phyloP scores from a whole-genome alignment of 92 coral and sea anemone genomes.

The Umimayanthus kanabou region DNA sequence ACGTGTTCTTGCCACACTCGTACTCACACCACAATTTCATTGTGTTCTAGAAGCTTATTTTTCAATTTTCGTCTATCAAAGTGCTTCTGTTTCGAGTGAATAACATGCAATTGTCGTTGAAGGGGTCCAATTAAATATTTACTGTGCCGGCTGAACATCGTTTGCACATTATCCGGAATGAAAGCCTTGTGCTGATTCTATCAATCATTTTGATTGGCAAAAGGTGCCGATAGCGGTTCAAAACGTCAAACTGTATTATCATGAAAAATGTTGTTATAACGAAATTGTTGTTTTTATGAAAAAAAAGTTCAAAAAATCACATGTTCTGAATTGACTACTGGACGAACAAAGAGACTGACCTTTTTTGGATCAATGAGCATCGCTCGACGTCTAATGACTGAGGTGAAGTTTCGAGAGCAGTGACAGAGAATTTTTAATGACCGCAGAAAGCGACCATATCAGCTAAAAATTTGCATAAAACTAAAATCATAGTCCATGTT shows the following conservation, averaged over 20 bases:
- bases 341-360: background rate
- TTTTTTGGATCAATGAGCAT: background rate
- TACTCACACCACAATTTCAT: too few species aligned
- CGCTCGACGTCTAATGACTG: too few species aligned
- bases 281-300: background rate
- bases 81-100: background rate
- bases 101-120: background rate
- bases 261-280: background rate
- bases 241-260: background rate
- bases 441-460: background rate
- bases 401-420: background rate
- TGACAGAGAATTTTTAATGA: too few species aligned
- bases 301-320: background rate
- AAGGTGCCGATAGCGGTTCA: background rate
- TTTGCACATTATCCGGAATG: background rate
- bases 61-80: background rate
- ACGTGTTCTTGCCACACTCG: too few species aligned
- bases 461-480: background rate
- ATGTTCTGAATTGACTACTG: background rate
- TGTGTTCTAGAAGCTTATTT: background rate
- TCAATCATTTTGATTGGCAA: background rate
- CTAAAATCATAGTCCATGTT: background rate
- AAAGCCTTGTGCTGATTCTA: background rate
- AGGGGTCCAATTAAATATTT: constrained; percentile 21
- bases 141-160: background rate